Conservation (phyloP, 2,797 vertebrate species). For the Bradypus variegatus region DNA sequence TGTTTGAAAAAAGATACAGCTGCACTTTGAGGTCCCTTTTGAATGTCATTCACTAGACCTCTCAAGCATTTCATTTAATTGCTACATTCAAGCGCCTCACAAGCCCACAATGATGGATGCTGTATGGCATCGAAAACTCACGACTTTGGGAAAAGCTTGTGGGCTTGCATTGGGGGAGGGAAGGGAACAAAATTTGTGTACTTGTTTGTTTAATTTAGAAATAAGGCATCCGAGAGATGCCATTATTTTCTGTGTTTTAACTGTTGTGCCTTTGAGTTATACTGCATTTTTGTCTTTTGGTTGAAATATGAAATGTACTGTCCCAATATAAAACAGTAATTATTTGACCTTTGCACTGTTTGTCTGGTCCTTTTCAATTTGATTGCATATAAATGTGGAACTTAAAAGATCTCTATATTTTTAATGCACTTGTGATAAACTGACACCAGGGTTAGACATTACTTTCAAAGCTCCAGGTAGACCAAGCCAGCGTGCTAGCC, state of each 20-base stretch:
- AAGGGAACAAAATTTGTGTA: constrained; percentile 54
- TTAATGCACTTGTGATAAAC: constrained; percentile 61
- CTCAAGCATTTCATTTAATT: constrained; percentile 37
- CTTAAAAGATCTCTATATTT: constrained; percentile 55
- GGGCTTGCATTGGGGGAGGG: constrained; percentile 50
- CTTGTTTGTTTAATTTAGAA: constrained; percentile 58
- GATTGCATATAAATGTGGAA: constrained; percentile 48
- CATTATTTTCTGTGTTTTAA: constrained; percentile 49
- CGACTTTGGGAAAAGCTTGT: constrained; percentile 45
- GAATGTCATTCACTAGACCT: constrained; percentile 40
- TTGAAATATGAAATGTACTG: constrained; percentile 56
- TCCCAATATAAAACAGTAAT: constrained; percentile 63
- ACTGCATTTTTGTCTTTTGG: constrained; percentile 55
- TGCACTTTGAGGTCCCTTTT: constrained; percentile 65
- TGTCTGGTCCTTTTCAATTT: constrained; percentile 64
- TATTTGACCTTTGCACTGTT: constrained; percentile 72
- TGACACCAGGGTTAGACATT: constrained; percentile 43
- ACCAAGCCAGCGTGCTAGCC: background rate
- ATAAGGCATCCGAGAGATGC: constrained; percentile 47
- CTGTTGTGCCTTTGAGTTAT: constrained; percentile 67
- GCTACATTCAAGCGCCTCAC: constrained; percentile 59
- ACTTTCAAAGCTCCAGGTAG: constrained; percentile 41
- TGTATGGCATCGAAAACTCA: constrained; percentile 32
- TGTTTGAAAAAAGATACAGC: constrained; percentile 51
- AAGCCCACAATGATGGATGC: constrained; percentile 47